Base-by-base conservation (phyloP, 2,888 invertebrate species). In the Drosophila nigricruria region DNA sequence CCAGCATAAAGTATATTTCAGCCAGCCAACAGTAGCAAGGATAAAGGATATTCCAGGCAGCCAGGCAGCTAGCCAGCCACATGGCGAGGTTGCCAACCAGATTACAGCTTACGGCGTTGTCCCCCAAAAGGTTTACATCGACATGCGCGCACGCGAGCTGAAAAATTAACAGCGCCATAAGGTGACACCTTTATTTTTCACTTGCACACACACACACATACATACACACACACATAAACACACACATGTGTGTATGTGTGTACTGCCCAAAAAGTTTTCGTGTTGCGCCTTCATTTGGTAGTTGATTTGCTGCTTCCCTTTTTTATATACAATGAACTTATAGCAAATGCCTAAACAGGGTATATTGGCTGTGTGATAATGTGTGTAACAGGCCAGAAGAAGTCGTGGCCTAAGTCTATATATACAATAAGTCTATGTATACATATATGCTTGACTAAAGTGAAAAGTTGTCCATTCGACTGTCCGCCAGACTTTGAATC, bases 221-320 rank as follows among this genome's bases (percentile, higher is more conserved):
- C 27, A 23, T 45, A 25, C 34, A 9, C n/a, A 20, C 47, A 49
- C 43, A 18, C 27, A 62, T 52, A 42, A 23, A 23, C 50, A 25
- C 34, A 9, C n/a, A 20, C 47, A 49, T 38, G 16, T 36, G 40
- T 20, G 10, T 20, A 36, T 25, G 16, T 23, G 23, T 27, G 59
- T 85, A 79, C 68, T 54, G 50, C 32, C 49, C 20, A 8, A 53
- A 70, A 82, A 79, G 60, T 70, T 71, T 75, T 63, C 52, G 40
- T 34, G 43, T 34, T 36, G 45, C 59, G 61, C 54, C 60, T 56
- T 40, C 59, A 74, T 74, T 70, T 81, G 59, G 65, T 77, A 81
- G 66, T 82, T 88, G 90, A 83, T 83, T 83, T 82, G 88, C 85
- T 79, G 80, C 69, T 89, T 59, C 58, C 56, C 8, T 49, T 80